Conservation (phyloP, 2,888 invertebrate species). For the Tachystola acroxantha region DNA sequence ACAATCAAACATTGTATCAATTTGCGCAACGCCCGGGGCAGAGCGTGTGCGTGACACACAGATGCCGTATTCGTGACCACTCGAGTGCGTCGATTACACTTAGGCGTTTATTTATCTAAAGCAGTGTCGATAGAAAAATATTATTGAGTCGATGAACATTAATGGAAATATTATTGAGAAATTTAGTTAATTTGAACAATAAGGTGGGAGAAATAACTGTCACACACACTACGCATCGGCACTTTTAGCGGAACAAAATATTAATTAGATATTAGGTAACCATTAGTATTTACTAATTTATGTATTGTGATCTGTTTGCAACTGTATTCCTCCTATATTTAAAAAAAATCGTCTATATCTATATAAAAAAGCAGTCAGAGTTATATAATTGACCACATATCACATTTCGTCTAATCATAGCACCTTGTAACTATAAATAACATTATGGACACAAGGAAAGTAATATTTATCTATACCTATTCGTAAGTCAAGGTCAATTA, state of each 20-base stretch:
- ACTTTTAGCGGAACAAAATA: too few species aligned
- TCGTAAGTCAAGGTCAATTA: conserved; percentile 59
- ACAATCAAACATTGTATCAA: conserved; percentile 39
- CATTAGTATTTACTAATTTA: too few species aligned
- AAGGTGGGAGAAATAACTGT: not conserved
- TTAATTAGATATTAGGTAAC: too few species aligned
- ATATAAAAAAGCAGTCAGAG: too few species aligned
- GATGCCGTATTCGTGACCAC: conserved; percentile 46
- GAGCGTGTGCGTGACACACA: conserved; percentile 32
- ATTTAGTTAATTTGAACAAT: not conserved
- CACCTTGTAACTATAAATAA: too few species aligned
- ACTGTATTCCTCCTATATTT: too few species aligned
- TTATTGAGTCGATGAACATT: conserved; percentile 18
- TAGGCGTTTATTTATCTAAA: conserved; percentile 33
- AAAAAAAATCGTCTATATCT: too few species aligned
- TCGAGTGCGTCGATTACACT: conserved; percentile 38
- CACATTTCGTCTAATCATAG: too few species aligned
- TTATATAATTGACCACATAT: too few species aligned
- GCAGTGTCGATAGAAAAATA: conserved; percentile 22
- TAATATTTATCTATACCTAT: conserved; percentile 17
- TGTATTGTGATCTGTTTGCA: too few species aligned
- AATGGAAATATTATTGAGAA: not conserved
- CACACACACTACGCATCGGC: too few species aligned
- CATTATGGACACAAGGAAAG: conserved; percentile 1
- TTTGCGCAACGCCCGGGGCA: conserved; percentile 37